Conservation (phyloP, 2,113 vertebrate species). For the Rutilus rutilus region DNA sequence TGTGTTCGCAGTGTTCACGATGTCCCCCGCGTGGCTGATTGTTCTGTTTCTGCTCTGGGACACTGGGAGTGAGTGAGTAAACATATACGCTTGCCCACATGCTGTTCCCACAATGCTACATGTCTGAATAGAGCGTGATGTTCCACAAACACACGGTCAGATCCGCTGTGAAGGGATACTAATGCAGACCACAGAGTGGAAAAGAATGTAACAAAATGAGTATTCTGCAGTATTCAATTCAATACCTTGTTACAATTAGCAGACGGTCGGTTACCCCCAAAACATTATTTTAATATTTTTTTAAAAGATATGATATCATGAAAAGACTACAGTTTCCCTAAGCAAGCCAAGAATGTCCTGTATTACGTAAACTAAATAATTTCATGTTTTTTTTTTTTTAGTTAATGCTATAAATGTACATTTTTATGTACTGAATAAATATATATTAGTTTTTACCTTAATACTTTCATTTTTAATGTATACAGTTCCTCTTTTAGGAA, state of each 20-base stretch:
- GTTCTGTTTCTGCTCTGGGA: conserved; percentile 11
- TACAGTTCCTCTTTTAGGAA: background rate
- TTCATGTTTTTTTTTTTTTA: too few relatives aligned
- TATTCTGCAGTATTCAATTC: background rate
- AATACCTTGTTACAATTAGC: background rate
- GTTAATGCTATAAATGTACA: too few relatives aligned
- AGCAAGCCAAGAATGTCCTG: background rate
- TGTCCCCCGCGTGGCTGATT: background rate
- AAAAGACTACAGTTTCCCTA: background rate
- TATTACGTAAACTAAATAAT: too few relatives aligned
- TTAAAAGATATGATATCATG: background rate
- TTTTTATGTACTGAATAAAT: background rate
- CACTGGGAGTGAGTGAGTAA: conserved; percentile 8
- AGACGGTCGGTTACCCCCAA: background rate
- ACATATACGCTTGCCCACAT: background rate
- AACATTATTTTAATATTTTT: background rate
- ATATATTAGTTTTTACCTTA: background rate
- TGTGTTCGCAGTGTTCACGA: background rate
- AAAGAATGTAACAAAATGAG: background rate
- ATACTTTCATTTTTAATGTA: background rate
- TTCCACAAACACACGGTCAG: background rate
- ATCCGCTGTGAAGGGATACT: background rate
- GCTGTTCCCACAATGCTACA: conserved; percentile 3
- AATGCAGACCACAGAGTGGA: background rate
- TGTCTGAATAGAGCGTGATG: background rate